A percentile compares a stretch with the other conserved stretches of the same genome.
phyloP scores from a whole-genome alignment of 2,888 invertebrate species.

The Tiphia femorata region DNA sequence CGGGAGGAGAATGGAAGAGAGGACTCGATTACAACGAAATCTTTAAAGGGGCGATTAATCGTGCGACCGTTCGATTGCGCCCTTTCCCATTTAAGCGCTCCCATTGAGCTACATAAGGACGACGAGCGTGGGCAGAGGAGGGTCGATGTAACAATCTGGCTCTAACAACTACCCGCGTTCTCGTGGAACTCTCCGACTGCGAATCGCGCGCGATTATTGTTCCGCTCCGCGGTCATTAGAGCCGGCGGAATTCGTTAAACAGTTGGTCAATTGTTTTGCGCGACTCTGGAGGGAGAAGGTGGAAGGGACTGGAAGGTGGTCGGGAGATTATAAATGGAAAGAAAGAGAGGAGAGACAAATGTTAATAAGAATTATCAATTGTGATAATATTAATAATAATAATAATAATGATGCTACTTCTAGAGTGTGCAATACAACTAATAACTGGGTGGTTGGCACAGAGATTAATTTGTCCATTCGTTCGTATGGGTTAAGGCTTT shows the following conservation, averaged over 20 bases:
- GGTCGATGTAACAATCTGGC: conserved; percentile 32
- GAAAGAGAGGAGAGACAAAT: conserved; percentile 8
- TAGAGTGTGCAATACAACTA: too few species aligned
- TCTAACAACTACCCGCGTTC: too few species aligned
- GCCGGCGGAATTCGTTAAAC: conserved; percentile 33
- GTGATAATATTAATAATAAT: too few species aligned
- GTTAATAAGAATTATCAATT: too few species aligned
- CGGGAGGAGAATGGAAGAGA: too few species aligned
- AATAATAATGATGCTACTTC: too few species aligned
- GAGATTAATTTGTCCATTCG: too few species aligned
- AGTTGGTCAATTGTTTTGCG: conserved; percentile 38
- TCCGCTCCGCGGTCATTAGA: conserved; percentile 11
- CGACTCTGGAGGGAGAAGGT: background rate
- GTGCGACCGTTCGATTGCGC: conserved; percentile 15
- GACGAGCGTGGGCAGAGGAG: too few species aligned
- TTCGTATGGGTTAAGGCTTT: too few species aligned
- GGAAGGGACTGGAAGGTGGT: background rate
- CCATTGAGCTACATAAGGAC: too few species aligned
- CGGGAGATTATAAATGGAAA: background rate
- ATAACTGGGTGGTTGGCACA: too few species aligned
- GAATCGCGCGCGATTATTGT: conserved; percentile 36
- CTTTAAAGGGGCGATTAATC: conserved; percentile 20
- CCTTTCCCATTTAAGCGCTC: conserved; percentile 43
- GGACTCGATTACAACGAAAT: conserved; percentile 33
- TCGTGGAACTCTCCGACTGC: too few species aligned